Conservation (phyloP, 2,797 vertebrate genomes). For the Trichosurus vulpecula region DNA sequence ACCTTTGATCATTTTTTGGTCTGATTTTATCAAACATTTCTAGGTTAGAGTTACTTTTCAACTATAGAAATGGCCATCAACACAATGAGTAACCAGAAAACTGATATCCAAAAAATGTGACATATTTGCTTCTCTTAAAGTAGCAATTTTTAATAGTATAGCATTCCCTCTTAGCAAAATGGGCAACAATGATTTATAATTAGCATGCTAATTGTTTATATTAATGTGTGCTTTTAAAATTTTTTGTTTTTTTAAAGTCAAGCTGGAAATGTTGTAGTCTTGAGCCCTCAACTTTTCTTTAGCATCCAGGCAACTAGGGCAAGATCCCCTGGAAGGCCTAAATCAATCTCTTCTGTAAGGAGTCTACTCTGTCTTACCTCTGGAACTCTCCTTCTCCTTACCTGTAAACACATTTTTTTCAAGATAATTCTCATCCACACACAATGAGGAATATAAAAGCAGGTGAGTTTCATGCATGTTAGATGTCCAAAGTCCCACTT, state of each 20-base stretch:
- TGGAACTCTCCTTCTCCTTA: not conserved
- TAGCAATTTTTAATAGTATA: not conserved
- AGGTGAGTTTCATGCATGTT: not conserved
- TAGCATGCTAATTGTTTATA: not conserved
- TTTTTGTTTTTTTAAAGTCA: not conserved
- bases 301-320: not conserved
- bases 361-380: not conserved
- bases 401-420: not conserved
- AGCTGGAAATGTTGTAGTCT: not conserved
- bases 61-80: not conserved
- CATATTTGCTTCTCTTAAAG: not conserved
- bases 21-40: conserved; percentile 3
- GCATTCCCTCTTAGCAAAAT: not conserved
- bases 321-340: not conserved
- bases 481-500: not conserved
- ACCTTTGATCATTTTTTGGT: not conserved
- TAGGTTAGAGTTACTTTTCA: conserved; percentile 41
- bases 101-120: not conserved
- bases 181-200: not conserved
- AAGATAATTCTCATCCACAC: not conserved
- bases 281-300: not conserved
- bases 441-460: not conserved
- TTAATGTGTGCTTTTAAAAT: not conserved
- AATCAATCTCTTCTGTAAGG: not conserved
- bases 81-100: conserved; percentile 31